phyloP scores from a whole-genome alignment of 2,888 invertebrate genomes.

The Andrena praecox region DNA sequence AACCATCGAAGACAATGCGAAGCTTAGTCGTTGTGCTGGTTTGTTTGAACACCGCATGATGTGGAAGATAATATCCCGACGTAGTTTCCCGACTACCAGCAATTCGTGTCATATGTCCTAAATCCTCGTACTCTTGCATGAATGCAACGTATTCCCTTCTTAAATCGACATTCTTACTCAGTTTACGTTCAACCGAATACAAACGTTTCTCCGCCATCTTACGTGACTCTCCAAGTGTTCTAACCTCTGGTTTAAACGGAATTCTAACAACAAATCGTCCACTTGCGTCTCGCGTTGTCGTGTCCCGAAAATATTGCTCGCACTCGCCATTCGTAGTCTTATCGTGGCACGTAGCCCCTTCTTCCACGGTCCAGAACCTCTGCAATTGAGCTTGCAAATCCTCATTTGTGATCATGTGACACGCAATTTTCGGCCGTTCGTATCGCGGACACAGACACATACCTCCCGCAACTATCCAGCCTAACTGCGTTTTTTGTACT shows the following conservation, averaged over 20 bases:
- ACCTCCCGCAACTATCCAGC: not conserved
- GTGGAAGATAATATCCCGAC: not conserved
- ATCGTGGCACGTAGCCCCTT: not conserved
- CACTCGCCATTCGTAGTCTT: not conserved
- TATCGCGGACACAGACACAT: not conserved
- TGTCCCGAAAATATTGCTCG: not conserved
- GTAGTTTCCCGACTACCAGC: not conserved
- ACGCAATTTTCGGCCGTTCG: not conserved
- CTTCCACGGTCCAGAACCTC: not conserved
- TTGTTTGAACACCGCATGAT: not conserved
- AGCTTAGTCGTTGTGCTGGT: not conserved
- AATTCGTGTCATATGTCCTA: not conserved
- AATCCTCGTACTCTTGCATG: not conserved
- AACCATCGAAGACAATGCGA: constrained; percentile 21
- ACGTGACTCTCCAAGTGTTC: not conserved
- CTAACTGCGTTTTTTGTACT: not conserved
- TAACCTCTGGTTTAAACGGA: not conserved
- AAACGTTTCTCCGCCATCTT: not conserved
- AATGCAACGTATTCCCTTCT: not conserved
- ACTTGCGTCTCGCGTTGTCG: not conserved
- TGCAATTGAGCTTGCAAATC: not conserved
- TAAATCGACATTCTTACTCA: not conserved
- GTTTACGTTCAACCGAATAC: not conserved
- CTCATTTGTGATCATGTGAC: not conserved
- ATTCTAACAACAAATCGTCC: not conserved